phyloP scores from a whole-genome alignment of 2,113 vertebrate species.

The Rhabdornis inornatus region DNA sequence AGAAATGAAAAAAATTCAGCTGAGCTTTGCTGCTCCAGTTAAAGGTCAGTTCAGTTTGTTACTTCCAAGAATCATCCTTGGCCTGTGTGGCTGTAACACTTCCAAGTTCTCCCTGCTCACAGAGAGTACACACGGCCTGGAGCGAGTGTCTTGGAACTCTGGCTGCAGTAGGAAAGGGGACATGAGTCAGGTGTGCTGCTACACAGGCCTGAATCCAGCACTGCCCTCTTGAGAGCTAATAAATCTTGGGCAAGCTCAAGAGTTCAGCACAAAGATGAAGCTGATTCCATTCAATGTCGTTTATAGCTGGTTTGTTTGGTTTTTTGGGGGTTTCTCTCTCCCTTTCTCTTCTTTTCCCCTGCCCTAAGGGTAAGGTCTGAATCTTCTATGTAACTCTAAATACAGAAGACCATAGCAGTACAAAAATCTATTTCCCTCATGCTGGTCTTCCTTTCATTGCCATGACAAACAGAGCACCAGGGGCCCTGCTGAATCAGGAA shows the following conservation, averaged over 20 bases:
- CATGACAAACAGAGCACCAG: neutral
- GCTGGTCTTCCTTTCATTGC: neutral
- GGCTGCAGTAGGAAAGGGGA: neutral
- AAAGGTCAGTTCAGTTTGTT: neutral
- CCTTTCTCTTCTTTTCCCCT: neutral
- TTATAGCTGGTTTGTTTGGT: neutral
- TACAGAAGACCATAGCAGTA: neutral
- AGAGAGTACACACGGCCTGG: neutral
- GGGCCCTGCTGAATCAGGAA: neutral
- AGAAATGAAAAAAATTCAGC: neutral
- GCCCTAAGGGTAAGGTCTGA: neutral
- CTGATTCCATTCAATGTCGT: neutral
- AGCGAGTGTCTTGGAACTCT: neutral
- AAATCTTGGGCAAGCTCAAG: neutral
- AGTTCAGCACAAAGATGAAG: neutral
- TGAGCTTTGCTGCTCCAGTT: neutral
- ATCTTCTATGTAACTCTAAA: neutral
- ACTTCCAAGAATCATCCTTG: neutral
- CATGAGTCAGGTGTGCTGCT: neutral
- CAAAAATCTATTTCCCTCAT: neutral
- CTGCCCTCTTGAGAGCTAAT: neutral
- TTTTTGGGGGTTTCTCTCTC: neutral
- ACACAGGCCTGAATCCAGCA: neutral
- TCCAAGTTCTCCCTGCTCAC: neutral
- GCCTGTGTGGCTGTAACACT: fast-evolving